phyloP scores from a whole-genome alignment of 2,113 vertebrate species.

The Melozone crissalis region DNA sequence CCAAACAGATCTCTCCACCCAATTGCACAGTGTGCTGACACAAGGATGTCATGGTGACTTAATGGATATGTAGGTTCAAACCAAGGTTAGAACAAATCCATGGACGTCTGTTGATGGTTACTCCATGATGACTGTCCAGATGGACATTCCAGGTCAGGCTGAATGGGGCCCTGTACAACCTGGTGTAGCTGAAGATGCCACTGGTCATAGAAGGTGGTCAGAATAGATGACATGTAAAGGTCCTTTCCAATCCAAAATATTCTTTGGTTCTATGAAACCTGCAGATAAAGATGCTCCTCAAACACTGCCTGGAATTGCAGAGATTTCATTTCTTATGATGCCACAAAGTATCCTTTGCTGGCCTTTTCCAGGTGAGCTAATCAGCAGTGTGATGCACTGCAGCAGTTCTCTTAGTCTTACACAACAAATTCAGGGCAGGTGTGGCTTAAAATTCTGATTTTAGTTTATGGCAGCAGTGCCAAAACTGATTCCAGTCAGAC shows the following conservation, averaged over 20 bases:
- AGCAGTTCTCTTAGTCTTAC: background rate
- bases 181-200: background rate
- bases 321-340: background rate
- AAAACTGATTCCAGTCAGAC: background rate
- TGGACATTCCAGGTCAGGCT: background rate
- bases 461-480: background rate
- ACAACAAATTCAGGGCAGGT: background rate
- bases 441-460: background rate
- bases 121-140: background rate
- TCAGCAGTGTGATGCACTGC: background rate
- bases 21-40: background rate
- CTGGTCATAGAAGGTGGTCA: background rate
- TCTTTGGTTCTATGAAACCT: background rate
- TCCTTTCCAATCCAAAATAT: background rate
- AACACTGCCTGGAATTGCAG: background rate
- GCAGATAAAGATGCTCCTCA: background rate
- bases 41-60: background rate
- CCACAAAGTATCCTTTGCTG: background rate
- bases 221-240: background rate
- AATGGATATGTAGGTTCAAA: background rate
- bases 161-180: accelerated
- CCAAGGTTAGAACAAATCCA: background rate
- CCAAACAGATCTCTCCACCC: background rate
- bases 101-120: background rate
- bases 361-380: background rate